Evolutionary conservation across 64 coral and sea anemone species (phyloP).

Genomic region (Porites lutea): DNA sequence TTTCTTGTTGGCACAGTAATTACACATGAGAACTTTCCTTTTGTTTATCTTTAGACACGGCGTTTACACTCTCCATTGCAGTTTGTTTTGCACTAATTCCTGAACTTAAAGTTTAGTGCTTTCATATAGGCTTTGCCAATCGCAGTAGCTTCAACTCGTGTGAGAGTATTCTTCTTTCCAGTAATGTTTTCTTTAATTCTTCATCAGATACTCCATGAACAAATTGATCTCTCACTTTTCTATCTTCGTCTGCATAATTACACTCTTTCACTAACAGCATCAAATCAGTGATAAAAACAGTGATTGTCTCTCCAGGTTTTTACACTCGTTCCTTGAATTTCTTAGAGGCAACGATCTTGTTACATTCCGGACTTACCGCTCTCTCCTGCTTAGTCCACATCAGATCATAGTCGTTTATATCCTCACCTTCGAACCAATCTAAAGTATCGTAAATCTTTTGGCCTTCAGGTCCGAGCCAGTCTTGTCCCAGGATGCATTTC

Average conservation of each 20-base stretch:
- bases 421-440: neutral
- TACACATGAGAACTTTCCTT: neutral
- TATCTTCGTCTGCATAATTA: slow-evolving; percentile 28
- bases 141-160: slow-evolving; percentile 4
- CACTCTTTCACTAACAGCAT: slow-evolving; percentile 23
- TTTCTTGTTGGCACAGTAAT: neutral
- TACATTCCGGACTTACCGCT: too few species aligned
- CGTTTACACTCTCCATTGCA: neutral
- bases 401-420: too few species aligned
- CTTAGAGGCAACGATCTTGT: too few species aligned
- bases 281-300: slow-evolving; percentile 19
- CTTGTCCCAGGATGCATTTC: slow-evolving; percentile 9
- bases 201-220: neutral
- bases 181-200: neutral
- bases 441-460: slow-evolving; percentile 15
- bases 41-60: neutral
- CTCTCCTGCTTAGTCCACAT: too few species aligned
- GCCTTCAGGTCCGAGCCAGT: slow-evolving; percentile 8
- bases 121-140: slow-evolving; percentile 25
- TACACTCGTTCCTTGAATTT: neutral
- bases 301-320: slow-evolving; percentile 27
- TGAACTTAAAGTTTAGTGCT: neutral
- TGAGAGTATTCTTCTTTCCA: neutral
- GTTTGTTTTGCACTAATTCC: neutral
- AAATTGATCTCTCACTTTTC: slow-evolving; percentile 1